Base-by-base conservation (phyloP, 2,797 vertebrate species). In the Anguilla obscura region DNA sequence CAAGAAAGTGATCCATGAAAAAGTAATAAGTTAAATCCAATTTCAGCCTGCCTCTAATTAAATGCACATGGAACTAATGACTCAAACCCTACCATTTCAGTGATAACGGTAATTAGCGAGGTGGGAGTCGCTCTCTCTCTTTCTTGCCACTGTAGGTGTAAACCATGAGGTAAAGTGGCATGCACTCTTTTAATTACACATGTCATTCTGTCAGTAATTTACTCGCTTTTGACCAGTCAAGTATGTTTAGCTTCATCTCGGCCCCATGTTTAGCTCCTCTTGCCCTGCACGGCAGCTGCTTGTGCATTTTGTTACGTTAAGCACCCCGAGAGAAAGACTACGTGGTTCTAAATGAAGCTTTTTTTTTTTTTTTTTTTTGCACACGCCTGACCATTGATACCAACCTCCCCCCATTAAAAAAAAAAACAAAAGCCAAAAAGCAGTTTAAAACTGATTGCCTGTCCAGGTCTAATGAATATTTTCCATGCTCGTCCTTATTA, bases 21-120 rank as follows among this genome's bases (percentile, higher is more conserved):
- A 99, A 99, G 98, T 99, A 99, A 99, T 99, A 99, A 99, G 98
- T 99, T 99, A 99, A 99, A 99, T 99, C 98, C 98, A 99, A 99
- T 99, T 99, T 98, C 98, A 98, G 98, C 97, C 97, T 97, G 97
- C 97, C 97, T 98, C 98, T 99, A 99, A 99, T 99, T 99, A 99
- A 99, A 99, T 99, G 98, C 98, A 99, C 98, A 99, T 97, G 98
- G 98, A 99, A 98, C 98, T 99, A 99, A 99, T 99, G 98, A 99
- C 97, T 98, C 98, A 98, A 98, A 97, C 98, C 97, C 97, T 93
- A 97, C 96, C 97, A 96, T 98, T 98, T 96, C 97, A 96, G 98
- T 98, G 98, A 99, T 99, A 99, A 99, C 98, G 98, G 97, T 99
- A 99, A 99, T 99, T 99, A 99, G 98, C 96, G 93, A 97, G 98